Evolutionary conservation across 2,888 invertebrate species (phyloP), one percentile per base, ranked within the genome.

Genomic region (Drosophila meridionalis): DNA sequence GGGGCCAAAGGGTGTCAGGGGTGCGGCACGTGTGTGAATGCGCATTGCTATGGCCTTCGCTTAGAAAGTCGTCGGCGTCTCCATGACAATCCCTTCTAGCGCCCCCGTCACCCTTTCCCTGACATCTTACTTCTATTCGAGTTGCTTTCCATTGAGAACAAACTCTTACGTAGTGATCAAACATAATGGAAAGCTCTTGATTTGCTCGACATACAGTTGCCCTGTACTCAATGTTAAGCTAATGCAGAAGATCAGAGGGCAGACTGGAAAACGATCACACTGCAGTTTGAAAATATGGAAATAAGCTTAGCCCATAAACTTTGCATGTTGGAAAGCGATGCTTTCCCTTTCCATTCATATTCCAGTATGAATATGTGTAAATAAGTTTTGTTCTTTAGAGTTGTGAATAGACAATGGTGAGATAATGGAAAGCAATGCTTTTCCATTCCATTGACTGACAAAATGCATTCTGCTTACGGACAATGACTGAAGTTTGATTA

Each of bases 1-100:
- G 62, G 42, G 45, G 32, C 53, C 50, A 60, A 48, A 42, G 48
- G 66, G 53, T 34, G 20, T 9, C 20, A 66, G 68, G 43, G 57
- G 36, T 40, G 61, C 40, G 66, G 43, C 73, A 71, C 71, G 63
- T 62, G 65, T 66, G 66, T 65, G 58, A 65, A 59, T 47, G 69
- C 53, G 45, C 58, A 45, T 62, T 61, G 43, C 42, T 43, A 68
- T 68, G 69, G 69, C 69, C 69, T 69, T 69, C 69, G 59, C 28
- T 20, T 60, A 60, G 60, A 60, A 50, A 60, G 60, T 60, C 58
- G 60, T 50, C 45, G 45, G 5, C 59, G 45, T 58, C 45, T 50
- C 40, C 60, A 50, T 28, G 60, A 42, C 50, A n/a, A 28, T 32
- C 32, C 50, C 40, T 26, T 5, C 40, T 2, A 11, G 28, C 9